phyloP scores from a whole-genome alignment of 2,113 vertebrate species.

The Nematolebias whitei region DNA sequence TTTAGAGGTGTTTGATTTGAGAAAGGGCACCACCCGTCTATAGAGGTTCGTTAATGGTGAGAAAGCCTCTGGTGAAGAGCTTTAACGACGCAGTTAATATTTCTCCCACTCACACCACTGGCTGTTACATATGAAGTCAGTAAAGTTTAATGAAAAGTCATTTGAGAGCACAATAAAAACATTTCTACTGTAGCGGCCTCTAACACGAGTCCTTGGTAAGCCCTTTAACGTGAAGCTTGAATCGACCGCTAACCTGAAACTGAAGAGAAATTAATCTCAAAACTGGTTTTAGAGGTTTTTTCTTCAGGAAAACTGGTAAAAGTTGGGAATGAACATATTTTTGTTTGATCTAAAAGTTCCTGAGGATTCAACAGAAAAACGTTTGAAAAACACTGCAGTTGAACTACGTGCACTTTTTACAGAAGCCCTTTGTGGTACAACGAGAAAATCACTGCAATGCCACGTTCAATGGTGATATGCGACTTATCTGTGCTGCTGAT shows the following conservation, averaged over 20 bases:
- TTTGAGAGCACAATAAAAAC: constrained; percentile 41
- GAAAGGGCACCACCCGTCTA: not conserved
- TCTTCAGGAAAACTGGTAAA: not conserved
- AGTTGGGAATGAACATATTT: not conserved
- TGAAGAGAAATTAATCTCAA: not conserved
- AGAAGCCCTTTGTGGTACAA: no score
- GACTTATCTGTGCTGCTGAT: no score
- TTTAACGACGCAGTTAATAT: constrained; percentile 22
- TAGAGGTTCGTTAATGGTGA: not conserved
- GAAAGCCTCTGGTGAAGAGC: not conserved
- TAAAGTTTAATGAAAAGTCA: constrained; percentile 23
- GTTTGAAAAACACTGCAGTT: no score
- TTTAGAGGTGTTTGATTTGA: not conserved
- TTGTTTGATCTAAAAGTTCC: not conserved
- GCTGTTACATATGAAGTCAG: constrained; percentile 19
- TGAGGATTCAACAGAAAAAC: not conserved
- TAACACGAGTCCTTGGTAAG: not conserved
- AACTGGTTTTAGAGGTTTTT: not conserved
- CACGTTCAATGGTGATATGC: no score
- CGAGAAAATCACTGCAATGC: no score
- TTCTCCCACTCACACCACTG: constrained; percentile 14
- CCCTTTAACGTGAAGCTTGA: not conserved
- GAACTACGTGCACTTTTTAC: not conserved
- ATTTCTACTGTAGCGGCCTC: not conserved
- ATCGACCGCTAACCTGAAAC: not conserved